Evolutionary conservation across 2,113 vertebrate species (phyloP), one percentile per base, ranked within the genome.

Genomic region (Aegithalos caudatus): DNA sequence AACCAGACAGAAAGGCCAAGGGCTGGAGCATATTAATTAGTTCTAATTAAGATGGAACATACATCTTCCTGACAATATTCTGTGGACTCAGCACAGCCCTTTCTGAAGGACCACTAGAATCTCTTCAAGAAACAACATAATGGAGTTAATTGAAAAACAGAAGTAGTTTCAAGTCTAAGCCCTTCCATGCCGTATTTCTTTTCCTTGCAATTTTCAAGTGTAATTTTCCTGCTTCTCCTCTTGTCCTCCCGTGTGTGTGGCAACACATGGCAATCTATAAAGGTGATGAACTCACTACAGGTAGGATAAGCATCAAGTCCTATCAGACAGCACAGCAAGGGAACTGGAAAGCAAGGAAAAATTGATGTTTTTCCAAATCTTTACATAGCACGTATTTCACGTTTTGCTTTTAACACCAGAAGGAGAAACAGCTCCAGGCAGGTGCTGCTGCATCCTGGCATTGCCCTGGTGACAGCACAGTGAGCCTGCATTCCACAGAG

Each of bases 161-260:
- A 42, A 69, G 31, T 2, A 25, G 40, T 25, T 80, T 60, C 62
- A 72, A 69, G 51, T 12, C 64, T 48, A 27, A 74, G 51, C 53
- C 42, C 20, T 62, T 19, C 45, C 25, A 8, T 1, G 2, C 20
- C 22, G 1, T 24, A 14, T 20, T 2, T 14, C 9, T 53, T 19
- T 42, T 6, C 35, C 44, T 42, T 11, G 2, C 7, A 6, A 1
- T 60, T 88, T 60, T 80, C 38, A 54, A 12, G n/a, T 21, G 6
- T 50, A 6, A 4, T 76, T 92, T 82, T 45, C 31, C 51, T 40
- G 86, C 45, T 56, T 42, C 21, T 77, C 44, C 57, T 51, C 42
- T 14, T 20, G 51, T 44, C 28, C 67, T 14, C 17, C 0, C 0
- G 21, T 0, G 1, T 2, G 9, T 17, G 35, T 19, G 48, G 44